Evolutionary conservation across 2,113 vertebrate genomes (phyloP).

Genomic region (Psammodynastes pulverulentus): DNA sequence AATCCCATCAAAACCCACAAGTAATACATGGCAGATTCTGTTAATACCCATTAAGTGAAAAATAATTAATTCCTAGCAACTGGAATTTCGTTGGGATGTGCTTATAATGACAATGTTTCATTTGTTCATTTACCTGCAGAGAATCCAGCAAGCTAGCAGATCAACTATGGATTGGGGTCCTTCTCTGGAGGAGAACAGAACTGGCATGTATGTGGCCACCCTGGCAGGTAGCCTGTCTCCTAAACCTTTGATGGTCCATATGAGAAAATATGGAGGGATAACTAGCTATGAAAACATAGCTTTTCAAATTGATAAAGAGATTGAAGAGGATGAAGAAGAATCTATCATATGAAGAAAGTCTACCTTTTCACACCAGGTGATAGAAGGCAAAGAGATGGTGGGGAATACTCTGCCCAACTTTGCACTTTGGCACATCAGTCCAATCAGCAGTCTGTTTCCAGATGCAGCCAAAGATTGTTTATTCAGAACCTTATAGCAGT

Average conservation of each 20-base stretch:
- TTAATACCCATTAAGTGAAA: background rate
- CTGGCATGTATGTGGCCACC: slow-evolving; percentile 72
- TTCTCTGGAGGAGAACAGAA: slow-evolving; percentile 76
- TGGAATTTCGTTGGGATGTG: background rate
- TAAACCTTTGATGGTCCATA: slow-evolving; percentile 78
- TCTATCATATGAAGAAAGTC: slow-evolving; percentile 70
- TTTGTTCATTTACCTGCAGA: slow-evolving; percentile 44
- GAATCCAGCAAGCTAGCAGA: slow-evolving; percentile 75
- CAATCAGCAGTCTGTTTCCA: background rate
- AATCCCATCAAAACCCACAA: background rate
- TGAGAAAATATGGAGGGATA: slow-evolving; percentile 77
- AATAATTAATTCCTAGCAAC: background rate
- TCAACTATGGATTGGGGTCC: slow-evolving; percentile 78
- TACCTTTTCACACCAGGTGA: rapidly evolving
- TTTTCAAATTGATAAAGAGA: slow-evolving; percentile 76
- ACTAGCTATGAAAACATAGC: slow-evolving; percentile 80
- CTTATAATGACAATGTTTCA: background rate
- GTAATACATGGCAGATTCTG: background rate
- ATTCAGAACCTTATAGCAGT: background rate
- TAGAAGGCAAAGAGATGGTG: slow-evolving; percentile 1
- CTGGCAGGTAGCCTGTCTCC: slow-evolving; percentile 77
- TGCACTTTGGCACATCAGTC: slow-evolving; percentile 46
- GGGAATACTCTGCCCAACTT: slow-evolving; percentile 18
- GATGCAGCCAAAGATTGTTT: background rate
- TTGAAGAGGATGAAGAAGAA: slow-evolving; percentile 75